phyloP scores from a whole-genome alignment of 1,140 invertebrate genomes.

The Pissodes strobi region DNA sequence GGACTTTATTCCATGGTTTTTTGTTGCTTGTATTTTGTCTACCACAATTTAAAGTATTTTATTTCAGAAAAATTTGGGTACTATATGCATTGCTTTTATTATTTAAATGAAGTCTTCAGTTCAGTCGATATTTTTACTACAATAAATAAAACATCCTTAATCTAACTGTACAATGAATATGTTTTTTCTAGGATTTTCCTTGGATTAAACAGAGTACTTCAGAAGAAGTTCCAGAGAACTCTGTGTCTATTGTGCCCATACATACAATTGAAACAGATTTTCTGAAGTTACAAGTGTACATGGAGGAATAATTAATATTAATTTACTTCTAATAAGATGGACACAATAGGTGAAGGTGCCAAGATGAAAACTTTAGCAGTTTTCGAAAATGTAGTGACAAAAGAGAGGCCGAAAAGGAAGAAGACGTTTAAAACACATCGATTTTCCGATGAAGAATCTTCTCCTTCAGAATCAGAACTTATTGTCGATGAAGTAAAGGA shows the following conservation, averaged over 20 bases:
- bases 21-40: too few species aligned
- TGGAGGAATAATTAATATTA: conserved; percentile 35
- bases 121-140: too few species aligned
- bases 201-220: conserved; percentile 41
- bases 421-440: conserved; percentile 27
- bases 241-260: conserved; percentile 42
- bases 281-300: conserved; percentile 42
- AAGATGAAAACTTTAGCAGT: conserved; percentile 47
- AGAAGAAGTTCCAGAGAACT: conserved; percentile 14
- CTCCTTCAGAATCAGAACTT: conserved; percentile 40
- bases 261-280: conserved; percentile 37
- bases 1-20: too few species aligned
- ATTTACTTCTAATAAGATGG: conserved; percentile 15
- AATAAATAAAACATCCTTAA: too few species aligned
- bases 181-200: conserved; percentile 44
- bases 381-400: conserved; percentile 46
- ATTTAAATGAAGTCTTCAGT: too few species aligned
- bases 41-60: too few species aligned
- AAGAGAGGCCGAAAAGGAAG: conserved; percentile 30
- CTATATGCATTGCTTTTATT: too few species aligned
- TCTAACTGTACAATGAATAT: too few species aligned
- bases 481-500: conserved; percentile 37
- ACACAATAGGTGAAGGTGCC: conserved; percentile 15
- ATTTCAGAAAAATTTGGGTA: too few species aligned
- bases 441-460: conserved; percentile 32